Evolutionary conservation across 2,888 invertebrate genomes (phyloP), one percentile per base, ranked within the genome.

Genomic region (Noctuana brunneofusca): DNA sequence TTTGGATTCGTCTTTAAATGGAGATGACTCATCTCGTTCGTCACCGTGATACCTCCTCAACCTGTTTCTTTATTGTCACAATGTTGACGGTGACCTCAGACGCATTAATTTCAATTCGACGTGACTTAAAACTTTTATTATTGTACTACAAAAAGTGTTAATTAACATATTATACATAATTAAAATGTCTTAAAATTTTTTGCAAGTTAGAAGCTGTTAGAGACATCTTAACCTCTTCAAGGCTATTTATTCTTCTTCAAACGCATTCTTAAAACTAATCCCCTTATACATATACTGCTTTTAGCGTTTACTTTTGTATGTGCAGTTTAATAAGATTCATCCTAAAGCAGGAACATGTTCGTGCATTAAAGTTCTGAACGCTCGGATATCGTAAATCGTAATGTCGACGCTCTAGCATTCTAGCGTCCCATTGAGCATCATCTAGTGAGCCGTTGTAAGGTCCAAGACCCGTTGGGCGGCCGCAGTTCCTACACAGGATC

Each of bases 391-490:
- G 18, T 43, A 11, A 43, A 18, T 18, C 18, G 9, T 43, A 43
- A 43, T 43, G 2, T 18, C 16, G 9, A 18, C 18, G n/a, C n/a
- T n/a, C n/a, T n/a, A n/a, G n/a, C n/a, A n/a, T n/a, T n/a, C 14
- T 41, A 41, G 18, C 18, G 18, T 43, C 20, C 43, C 18, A 18
- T 43, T 43, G 4, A 43, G 43, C 18, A 43, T 18, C 20, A 18
- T 20, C 43, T 43, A 12, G 4, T 16, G 9, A 16, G 8, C 8
- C 16, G n/a, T 80, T 79, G 75, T 78, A 76, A 80, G 76, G 77
- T 78, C 76, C 75, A 74, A 84, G 78, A 83, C 79, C 81, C 83
- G 84, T 82, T 83, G 53, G 38, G 43, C 32, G 38, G 6, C 54
- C 38, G 38, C 53, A 20, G 35, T 54, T 38, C 54, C 81, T 69